These are phyloP conservation scores for Dendroctonus valens DNA, from an alignment of 1,140 invertebrate genomes.

Conservation along the genomic window DNA sequence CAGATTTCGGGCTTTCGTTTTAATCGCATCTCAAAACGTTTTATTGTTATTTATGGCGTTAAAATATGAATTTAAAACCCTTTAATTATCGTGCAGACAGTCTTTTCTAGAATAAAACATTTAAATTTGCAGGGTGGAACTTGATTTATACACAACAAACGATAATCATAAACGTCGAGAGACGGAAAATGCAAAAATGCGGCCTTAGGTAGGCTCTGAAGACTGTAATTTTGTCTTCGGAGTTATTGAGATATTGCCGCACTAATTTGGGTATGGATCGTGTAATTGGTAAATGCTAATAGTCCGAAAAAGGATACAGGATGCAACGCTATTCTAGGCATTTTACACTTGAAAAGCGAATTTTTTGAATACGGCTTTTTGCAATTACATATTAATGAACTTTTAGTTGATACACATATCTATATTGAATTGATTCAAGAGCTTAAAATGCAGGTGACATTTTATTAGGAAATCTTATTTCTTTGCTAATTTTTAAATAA, in stretches of 20 bases:
- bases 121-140: conserved; percentile 12
- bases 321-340: too few species aligned
- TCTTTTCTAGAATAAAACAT: conserved; percentile 11
- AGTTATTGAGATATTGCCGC: conserved; percentile 15
- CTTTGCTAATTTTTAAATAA: too few species aligned
- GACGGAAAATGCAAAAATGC: conserved; percentile 1
- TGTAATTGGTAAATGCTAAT: background rate
- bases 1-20: background rate
- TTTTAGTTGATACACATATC: too few species aligned
- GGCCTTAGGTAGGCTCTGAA: conserved; percentile 3
- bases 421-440: too few species aligned
- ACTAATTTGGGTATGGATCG: conserved; percentile 3
- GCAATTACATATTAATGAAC: too few species aligned
- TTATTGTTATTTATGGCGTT: conserved; percentile 26
- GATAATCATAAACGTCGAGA: conserved; percentile 1
- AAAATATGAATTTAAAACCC: conserved; percentile 19
- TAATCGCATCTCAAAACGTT: background rate
- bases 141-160: conserved; percentile 5
- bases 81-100: conserved; percentile 21
- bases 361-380: too few species aligned
- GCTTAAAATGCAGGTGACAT: too few species aligned
- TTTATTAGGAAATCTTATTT: too few species aligned
- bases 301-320: too few species aligned
- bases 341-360: too few species aligned
- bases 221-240: conserved; percentile 4